These are phyloP conservation scores for Ceryle rudis DNA, from an alignment of 2,797 vertebrate genomes.

Conservation along the genomic window DNA sequence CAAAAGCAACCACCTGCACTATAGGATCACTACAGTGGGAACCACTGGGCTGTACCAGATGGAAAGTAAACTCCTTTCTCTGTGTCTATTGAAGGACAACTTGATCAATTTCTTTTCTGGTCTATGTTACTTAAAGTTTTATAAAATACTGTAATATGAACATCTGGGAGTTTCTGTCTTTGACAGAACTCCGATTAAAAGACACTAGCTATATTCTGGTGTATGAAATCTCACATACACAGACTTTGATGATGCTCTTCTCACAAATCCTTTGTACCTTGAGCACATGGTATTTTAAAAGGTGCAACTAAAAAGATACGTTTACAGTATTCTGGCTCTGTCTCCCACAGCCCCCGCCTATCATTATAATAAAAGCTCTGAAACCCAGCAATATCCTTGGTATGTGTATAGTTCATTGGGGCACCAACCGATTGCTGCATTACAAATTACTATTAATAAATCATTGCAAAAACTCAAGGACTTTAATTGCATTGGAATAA, in stretches of 20 bases:
- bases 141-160: not conserved
- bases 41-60: not conserved
- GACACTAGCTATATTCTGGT: not conserved
- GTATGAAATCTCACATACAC: not conserved
- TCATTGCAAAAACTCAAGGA: slow-evolving; percentile 24
- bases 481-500: slow-evolving; percentile 52
- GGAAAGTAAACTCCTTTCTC: not conserved
- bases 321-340: not conserved
- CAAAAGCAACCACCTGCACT: not conserved
- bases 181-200: not conserved
- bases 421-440: not conserved
- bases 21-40: not conserved
- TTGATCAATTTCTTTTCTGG: not conserved
- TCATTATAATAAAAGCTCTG: not conserved
- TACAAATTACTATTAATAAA: slow-evolving; percentile 36
- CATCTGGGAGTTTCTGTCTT: not conserved
- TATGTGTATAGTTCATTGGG: not conserved
- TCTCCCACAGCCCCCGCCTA: not conserved
- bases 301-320: not conserved
- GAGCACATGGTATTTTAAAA: not conserved
- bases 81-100: not conserved
- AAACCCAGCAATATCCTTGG: not conserved
- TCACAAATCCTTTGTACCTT: not conserved
- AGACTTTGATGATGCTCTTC: not conserved
- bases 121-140: not conserved